These are phyloP conservation scores for Trissolcus japonicus DNA, from an alignment of 2,888 invertebrate species.

Conservation along the genomic window DNA sequence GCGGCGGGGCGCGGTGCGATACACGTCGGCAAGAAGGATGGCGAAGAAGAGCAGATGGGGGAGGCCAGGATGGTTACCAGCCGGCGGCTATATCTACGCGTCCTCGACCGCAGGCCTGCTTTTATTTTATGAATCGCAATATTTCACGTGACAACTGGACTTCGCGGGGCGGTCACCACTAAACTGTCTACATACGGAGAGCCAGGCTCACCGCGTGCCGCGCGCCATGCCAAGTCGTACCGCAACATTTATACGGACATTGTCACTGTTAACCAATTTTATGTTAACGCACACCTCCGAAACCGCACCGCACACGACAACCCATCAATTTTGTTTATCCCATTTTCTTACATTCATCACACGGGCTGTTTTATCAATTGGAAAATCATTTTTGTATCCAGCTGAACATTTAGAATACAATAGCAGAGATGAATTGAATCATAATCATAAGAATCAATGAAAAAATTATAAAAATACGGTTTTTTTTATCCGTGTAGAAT, in stretches of 20 bases:
- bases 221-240: constrained; percentile 65
- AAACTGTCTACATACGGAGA: constrained; percentile 72
- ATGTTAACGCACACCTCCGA: constrained; percentile 2
- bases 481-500: not conserved
- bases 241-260: constrained; percentile 50
- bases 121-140: constrained; percentile 77
- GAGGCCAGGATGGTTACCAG: constrained; percentile 69
- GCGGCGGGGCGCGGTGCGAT: constrained; percentile 53
- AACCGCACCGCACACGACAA: constrained; percentile 10
- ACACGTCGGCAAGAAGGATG: constrained; percentile 55
- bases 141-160: constrained; percentile 76
- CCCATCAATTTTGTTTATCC: constrained; percentile 1
- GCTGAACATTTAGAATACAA: not conserved
- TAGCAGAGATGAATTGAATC: not conserved
- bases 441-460: not conserved
- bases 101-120: constrained; percentile 74
- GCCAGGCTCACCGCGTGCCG: constrained; percentile 70
- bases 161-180: constrained; percentile 73
- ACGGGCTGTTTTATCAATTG: not conserved
- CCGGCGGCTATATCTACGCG: constrained; percentile 70
- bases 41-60: constrained; percentile 57
- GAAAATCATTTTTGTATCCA: constrained; percentile 5
- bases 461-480: not conserved
- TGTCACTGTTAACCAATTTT: constrained; percentile 45
- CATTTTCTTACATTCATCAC: constrained; percentile 1